phyloP scores from a whole-genome alignment of 2,888 invertebrate genomes.

The Diplazon laetatorius region DNA sequence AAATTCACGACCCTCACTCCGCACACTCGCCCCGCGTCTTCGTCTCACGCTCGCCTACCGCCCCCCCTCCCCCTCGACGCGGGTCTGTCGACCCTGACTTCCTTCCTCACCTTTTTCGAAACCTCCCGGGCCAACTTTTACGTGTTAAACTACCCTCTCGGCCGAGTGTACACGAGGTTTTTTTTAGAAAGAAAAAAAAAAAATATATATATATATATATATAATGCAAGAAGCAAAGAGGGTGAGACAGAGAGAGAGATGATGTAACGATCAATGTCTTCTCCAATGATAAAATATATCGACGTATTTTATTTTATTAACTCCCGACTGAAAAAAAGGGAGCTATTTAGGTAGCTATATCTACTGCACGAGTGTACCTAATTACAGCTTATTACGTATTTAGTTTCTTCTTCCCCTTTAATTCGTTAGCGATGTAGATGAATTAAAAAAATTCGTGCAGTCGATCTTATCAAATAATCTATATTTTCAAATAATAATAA shows the following conservation, averaged over 20 bases:
- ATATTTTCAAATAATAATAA: neutral
- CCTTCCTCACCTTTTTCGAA: conserved; percentile 31
- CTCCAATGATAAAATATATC: conserved; percentile 10
- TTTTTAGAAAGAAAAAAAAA: neutral
- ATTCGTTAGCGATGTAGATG: neutral
- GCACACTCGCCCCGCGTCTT: conserved; percentile 37
- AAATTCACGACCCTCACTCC: conserved; percentile 64
- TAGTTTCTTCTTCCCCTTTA: no score
- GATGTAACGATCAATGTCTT: conserved; percentile 1
- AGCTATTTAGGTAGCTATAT: no score
- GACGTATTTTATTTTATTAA: conserved; percentile 5
- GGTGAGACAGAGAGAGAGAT: neutral
- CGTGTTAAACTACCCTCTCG: conserved; percentile 45
- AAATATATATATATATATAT: no score
- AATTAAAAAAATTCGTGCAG: neutral
- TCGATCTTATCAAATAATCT: neutral
- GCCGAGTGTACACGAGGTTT: conserved; percentile 46
- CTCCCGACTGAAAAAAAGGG: no score
- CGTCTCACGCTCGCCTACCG: conserved; percentile 28
- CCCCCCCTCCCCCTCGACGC: neutral
- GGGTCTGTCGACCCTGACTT: no score
- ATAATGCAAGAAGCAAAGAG: no score
- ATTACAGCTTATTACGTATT: no score
- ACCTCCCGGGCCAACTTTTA: conserved; percentile 51
- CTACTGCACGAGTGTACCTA: no score